Base-by-base conservation (phyloP, 1,140 invertebrate species). In the Zaprionus taronus region DNA sequence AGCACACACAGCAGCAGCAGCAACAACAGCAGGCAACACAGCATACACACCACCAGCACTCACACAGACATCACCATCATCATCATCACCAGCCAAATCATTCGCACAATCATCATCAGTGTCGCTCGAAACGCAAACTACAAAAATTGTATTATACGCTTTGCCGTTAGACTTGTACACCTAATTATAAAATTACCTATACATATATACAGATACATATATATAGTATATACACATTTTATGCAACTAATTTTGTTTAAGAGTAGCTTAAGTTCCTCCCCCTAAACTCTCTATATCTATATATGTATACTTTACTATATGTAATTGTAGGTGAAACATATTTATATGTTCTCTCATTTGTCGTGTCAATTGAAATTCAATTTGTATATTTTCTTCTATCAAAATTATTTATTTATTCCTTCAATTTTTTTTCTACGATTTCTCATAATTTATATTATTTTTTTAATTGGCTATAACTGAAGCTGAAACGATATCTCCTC, bases 121-220 rank as follows among this genome's bases (percentile, higher is more conserved):
- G 85, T 91, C 90, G 83, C 81, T 87, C 90, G 67, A 92, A 92
- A 91, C 91, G 91, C 81, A 92, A 87, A 82, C 77, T 92, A 81
- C 91, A 92, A 81, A 92, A 92, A 87, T 80, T 92, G 83, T 92
- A 92, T 92, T 92, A 91, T 91, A 91, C 91, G 73, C 90, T 91
- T 86, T 91, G 90, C 77, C 90, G 90, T 84, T 91, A 91, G 91
- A 87, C 81, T 75, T 70, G 79, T 90, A 89, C 61, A 79, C 66
- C 63, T 75, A 63, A 77, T 76, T 55, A 60, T 61, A 51, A 71
- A 65, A 75, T 57, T 77, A 82, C 61, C 70, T 84, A 64, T 85
- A 85, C 60, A 47, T 17, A 47, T 47, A 47, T 44, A 47, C 41
- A 47, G 41, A 47, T 47, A 44, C 17, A 41, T n/a, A 41, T 41